Conservation (phyloP, 2,888 invertebrate genomes). For the Acanthococcus lagerstroemiae region DNA sequence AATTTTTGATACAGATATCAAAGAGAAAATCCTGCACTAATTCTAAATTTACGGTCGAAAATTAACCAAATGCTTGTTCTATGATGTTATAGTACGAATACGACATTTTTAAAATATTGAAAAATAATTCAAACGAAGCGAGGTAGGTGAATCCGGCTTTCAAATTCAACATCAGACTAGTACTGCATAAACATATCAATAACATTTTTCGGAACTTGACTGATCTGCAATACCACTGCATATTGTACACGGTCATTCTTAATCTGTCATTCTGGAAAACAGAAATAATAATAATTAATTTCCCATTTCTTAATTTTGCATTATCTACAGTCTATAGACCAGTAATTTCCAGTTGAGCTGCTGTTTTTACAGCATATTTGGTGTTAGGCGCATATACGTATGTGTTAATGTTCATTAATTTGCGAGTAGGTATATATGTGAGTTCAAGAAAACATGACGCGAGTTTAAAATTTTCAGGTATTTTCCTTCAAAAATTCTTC, state of each 20-base stretch:
- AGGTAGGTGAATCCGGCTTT: not conserved
- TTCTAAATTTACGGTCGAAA: too few relatives aligned
- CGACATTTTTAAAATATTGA: not conserved
- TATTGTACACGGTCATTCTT: not conserved
- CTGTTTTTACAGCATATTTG: too few relatives aligned
- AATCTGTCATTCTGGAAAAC: slow-evolving; percentile 5
- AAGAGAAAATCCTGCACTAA: too few relatives aligned
- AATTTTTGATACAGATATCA: too few relatives aligned
- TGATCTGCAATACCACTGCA: not conserved
- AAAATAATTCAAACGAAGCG: slow-evolving; percentile 11
- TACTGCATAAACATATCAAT: not conserved
- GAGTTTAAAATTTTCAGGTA: too few relatives aligned
- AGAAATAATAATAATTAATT: not conserved
- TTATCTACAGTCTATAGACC: not conserved
- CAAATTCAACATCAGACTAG: not conserved
- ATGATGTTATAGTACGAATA: slow-evolving; percentile 14
- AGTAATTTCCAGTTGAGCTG: not conserved
- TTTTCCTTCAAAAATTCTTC: too few relatives aligned
- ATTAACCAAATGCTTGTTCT: not conserved
- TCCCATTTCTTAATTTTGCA: not conserved
- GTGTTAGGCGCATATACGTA: too few relatives aligned
- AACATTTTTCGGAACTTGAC: slow-evolving; percentile 4
- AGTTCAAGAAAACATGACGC: too few relatives aligned
- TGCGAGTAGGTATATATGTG: too few relatives aligned
- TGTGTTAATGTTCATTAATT: too few relatives aligned